Evolutionary conservation across 2,113 vertebrate species (phyloP).

Genomic region (Scophthalmus maximus): DNA sequence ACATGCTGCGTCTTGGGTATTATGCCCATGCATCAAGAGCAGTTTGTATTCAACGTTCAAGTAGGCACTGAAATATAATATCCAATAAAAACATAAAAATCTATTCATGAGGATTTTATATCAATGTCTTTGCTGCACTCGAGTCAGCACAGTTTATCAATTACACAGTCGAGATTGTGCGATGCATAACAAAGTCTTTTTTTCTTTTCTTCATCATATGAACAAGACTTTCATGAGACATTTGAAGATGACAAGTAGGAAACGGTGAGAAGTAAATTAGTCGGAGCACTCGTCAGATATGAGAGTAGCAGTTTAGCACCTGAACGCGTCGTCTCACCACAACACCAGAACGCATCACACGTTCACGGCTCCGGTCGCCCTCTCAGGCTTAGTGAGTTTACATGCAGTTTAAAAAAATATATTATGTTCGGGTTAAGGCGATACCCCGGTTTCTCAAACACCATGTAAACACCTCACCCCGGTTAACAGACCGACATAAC

Average conservation of each 20-base stretch:
- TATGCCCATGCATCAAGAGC: conserved; percentile 14
- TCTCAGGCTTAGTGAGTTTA: too few species aligned
- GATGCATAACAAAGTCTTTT: conserved; percentile 22
- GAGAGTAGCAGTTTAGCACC: conserved; percentile 75
- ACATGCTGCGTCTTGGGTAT: conserved; percentile 3
- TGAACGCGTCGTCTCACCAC: conserved; percentile 55
- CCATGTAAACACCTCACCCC: too few species aligned
- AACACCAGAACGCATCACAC: conserved; percentile 70
- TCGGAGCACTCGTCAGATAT: conserved; percentile 72
- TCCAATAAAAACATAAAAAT: conserved; percentile 37
- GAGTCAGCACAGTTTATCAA: too few species aligned
- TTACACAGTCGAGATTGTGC: conserved; percentile 31
- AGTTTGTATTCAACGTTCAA: conserved; percentile 37
- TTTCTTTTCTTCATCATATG: conserved; percentile 57
- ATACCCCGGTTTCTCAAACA: too few species aligned
- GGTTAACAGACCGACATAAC: too few species aligned
- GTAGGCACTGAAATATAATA: conserved; percentile 40
- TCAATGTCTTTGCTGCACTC: too few species aligned
- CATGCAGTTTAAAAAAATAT: too few species aligned
- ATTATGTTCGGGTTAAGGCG: too few species aligned
- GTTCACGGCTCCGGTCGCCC: conserved; percentile 77
- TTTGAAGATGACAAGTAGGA: conserved; percentile 76
- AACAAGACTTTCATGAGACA: conserved; percentile 68
- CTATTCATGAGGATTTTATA: too few species aligned
- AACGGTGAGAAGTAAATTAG: conserved; percentile 80